Percentiles rank a stretch among this genome's conserved stretches.
These are phyloP conservation scores for Rissa tridactyla DNA, from an alignment of 2,113 vertebrate species.

Conservation along the genomic window DNA sequence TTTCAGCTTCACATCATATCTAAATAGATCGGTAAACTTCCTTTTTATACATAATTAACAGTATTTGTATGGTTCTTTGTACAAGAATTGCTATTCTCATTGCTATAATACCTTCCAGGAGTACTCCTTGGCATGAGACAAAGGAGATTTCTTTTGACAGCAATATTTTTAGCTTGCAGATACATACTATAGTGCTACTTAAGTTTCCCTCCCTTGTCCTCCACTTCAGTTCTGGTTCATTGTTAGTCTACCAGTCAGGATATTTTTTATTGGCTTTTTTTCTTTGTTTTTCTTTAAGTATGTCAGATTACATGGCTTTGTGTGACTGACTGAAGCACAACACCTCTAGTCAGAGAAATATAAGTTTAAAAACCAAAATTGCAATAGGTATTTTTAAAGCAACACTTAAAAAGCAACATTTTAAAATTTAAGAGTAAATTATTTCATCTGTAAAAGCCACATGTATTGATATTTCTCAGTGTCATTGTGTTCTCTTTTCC, in stretches of 20 bases:
- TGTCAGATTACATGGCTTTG: background rate
- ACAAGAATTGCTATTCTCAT: background rate
- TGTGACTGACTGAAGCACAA: background rate
- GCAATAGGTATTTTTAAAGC: background rate
- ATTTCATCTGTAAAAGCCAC: background rate
- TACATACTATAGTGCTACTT: background rate
- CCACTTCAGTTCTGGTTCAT: background rate
- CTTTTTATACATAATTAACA: background rate
- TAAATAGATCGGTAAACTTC: background rate
- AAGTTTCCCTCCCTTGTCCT: background rate
- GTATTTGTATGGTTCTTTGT: background rate
- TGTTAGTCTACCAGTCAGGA: background rate
- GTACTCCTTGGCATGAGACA: accelerated
- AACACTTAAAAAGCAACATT: background rate
- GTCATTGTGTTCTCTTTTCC: background rate
- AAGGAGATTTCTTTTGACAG: background rate
- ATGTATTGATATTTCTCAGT: background rate
- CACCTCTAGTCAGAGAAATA: background rate
- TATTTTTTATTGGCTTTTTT: background rate
- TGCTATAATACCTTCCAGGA: background rate
- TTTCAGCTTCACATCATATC: background rate
- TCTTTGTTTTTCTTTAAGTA: background rate
- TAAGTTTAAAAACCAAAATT: background rate
- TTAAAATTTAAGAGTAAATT: background rate
- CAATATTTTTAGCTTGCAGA: background rate